Percentiles rank a stretch among this genome's conserved stretches.
Evolutionary conservation across 2,888 invertebrate species (phyloP).

Genomic region (Tuta absoluta): DNA sequence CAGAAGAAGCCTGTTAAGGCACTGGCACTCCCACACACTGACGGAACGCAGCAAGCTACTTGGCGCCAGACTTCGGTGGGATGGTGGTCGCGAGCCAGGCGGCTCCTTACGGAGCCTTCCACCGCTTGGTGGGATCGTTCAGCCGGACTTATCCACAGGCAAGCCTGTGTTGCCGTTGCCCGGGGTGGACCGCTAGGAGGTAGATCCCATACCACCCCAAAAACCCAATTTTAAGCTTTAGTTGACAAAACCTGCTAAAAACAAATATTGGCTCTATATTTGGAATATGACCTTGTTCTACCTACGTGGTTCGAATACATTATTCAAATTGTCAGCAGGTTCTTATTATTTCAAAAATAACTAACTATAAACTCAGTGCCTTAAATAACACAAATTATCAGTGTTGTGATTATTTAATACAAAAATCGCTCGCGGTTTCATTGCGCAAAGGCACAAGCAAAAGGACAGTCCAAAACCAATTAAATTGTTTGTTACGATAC

Average conservation of each 20-base stretch:
- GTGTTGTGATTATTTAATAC: neutral
- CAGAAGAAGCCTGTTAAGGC: too few relatives aligned
- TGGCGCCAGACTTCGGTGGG: too few relatives aligned
- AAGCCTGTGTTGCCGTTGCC: too few relatives aligned
- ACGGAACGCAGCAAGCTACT: too few relatives aligned
- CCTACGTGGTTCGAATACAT: neutral
- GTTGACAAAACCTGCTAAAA: neutral
- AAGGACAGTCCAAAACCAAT: neutral
- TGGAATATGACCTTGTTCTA: neutral
- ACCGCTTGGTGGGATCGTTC: too few relatives aligned
- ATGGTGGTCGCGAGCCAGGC: too few relatives aligned
- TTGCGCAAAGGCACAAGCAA: neutral
- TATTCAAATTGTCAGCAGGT: neutral
- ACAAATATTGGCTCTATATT: conserved; percentile 1
- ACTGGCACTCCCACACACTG: too few relatives aligned
- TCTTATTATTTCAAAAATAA: neutral
- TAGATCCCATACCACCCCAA: too few relatives aligned
- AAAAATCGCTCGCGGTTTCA: neutral
- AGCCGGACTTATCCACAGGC: too few relatives aligned
- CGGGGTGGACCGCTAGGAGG: too few relatives aligned
- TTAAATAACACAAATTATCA: neutral
- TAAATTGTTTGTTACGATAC: conserved; percentile 8
- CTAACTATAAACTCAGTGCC: neutral
- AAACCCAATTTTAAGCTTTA: too few relatives aligned
- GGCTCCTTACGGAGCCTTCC: too few relatives aligned